These are phyloP conservation scores for Drosophila cracens DNA, from an alignment of 2,888 invertebrate genomes.

Conservation along the genomic window DNA sequence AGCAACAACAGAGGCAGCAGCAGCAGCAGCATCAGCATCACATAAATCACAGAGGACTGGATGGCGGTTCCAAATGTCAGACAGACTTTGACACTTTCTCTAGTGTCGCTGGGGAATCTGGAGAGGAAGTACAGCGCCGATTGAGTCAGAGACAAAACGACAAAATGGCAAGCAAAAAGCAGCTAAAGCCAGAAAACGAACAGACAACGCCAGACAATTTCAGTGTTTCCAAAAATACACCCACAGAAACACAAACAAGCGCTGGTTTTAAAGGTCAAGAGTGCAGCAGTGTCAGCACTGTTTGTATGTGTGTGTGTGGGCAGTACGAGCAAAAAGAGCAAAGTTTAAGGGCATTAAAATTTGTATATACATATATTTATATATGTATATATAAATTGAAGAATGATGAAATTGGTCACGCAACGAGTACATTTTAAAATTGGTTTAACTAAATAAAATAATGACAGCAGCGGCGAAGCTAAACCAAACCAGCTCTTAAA, in stretches of 20 bases:
- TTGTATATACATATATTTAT: constrained; percentile 20
- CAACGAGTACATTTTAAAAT: constrained; percentile 48
- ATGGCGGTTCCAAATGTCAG: constrained; percentile 69
- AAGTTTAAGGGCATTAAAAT: constrained; percentile 78
- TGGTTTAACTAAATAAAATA: constrained; percentile 53
- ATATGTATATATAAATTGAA: constrained; percentile 17
- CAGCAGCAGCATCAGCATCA: constrained; percentile 37
- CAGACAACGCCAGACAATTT: constrained; percentile 59
- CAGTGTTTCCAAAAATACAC: constrained; percentile 24
- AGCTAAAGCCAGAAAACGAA: constrained; percentile 32
- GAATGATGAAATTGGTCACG: constrained; percentile 72
- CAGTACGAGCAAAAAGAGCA: constrained; percentile 66
- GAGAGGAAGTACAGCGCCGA: constrained; percentile 1
- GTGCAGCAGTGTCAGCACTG: constrained; percentile 57
- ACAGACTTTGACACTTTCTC: constrained; percentile 58
- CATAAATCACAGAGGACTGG: constrained; percentile 66
- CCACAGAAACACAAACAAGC: constrained; percentile 40
- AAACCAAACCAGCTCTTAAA: constrained; percentile 50
- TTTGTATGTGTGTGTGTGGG: constrained; percentile 46
- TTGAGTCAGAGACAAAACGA: constrained; percentile 25
- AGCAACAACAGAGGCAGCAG: constrained; percentile 18
- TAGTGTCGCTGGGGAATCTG: background rate
- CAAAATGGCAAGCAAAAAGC: constrained; percentile 39
- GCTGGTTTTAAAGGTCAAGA: constrained; percentile 76
- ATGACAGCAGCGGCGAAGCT: constrained; percentile 62